These are phyloP conservation scores for Harlomillsia oculata DNA, from an alignment of 1,140 invertebrate genomes.

Conservation along the genomic window DNA sequence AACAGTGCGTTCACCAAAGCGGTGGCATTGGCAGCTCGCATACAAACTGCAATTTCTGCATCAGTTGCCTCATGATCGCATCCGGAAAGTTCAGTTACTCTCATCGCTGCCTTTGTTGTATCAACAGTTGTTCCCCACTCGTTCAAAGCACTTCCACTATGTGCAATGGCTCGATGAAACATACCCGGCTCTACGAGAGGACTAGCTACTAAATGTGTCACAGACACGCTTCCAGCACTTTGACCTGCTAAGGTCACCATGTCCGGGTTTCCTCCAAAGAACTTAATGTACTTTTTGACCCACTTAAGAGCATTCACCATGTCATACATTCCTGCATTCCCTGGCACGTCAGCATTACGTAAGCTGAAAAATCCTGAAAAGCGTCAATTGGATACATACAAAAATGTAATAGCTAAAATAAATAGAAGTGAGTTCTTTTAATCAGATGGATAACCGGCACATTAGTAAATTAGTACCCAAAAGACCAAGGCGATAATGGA, in stretches of 20 bases:
- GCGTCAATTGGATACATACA: background rate
- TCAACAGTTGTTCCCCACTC: conserved; percentile 4
- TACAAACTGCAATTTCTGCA: background rate
- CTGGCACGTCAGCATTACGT: conserved; percentile 4
- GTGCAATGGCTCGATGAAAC: conserved; percentile 18
- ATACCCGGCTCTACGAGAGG: background rate
- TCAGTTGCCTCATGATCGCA: background rate
- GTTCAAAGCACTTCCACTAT: conserved; percentile 4
- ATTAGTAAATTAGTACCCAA: background rate
- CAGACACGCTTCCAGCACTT: conserved; percentile 1
- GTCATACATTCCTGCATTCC: conserved; percentile 19
- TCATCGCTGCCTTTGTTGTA: background rate
- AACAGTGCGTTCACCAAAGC: background rate
- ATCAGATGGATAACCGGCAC: background rate
- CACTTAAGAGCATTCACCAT: conserved; percentile 16
- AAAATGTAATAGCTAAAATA: too few relatives aligned
- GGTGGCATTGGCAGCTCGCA: background rate
- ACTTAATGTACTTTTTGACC: background rate
- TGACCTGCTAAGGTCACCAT: conserved; percentile 1
- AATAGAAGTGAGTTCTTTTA: too few relatives aligned
- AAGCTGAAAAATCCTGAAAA: conserved; percentile 15
- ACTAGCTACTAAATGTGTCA: background rate
- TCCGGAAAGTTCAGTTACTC: background rate
- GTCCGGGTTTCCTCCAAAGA: conserved; percentile 12
- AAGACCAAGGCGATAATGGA: conserved; percentile 18